These are phyloP conservation scores for Calliopum simillimum DNA, from an alignment of 2,888 invertebrate species.

Conservation along the genomic window DNA sequence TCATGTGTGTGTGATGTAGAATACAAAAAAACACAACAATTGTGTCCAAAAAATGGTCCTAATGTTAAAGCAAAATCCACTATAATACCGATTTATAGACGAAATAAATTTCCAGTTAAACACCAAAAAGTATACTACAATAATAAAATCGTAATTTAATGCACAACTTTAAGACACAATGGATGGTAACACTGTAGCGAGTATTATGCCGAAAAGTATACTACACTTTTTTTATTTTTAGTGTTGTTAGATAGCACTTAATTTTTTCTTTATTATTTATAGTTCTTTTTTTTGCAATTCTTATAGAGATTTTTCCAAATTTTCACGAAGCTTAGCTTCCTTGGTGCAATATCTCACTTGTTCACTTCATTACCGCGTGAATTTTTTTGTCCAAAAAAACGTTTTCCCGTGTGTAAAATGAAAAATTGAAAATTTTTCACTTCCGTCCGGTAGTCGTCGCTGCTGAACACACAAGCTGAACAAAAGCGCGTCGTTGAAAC, in stretches of 20 bases:
- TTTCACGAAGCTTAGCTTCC: background rate
- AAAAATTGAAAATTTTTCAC: too few relatives aligned
- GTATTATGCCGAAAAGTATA: background rate
- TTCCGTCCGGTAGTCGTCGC: background rate
- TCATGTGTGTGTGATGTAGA: too few relatives aligned
- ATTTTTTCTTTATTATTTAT: background rate
- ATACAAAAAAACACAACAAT: too few relatives aligned
- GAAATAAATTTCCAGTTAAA: background rate
- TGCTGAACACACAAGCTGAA: too few relatives aligned
- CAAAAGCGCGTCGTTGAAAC: too few relatives aligned
- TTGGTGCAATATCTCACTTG: background rate
- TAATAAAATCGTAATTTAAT: background rate
- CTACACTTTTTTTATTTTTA: too few relatives aligned
- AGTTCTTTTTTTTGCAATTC: slow-evolving; percentile 6
- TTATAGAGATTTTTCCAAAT: slow-evolving; percentile 4
- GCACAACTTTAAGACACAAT: background rate
- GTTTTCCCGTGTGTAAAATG: too few relatives aligned
- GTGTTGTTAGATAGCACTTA: too few relatives aligned
- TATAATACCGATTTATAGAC: background rate
- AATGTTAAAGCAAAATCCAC: background rate
- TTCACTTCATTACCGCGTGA: background rate
- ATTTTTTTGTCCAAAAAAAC: background rate
- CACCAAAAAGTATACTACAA: background rate
- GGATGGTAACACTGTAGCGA: background rate
- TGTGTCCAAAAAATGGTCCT: too few relatives aligned